Percentiles rank a stretch among this genome's conserved stretches.
phyloP scores from a whole-genome alignment of 2,888 invertebrate genomes.

The Leucophenga maculata region DNA sequence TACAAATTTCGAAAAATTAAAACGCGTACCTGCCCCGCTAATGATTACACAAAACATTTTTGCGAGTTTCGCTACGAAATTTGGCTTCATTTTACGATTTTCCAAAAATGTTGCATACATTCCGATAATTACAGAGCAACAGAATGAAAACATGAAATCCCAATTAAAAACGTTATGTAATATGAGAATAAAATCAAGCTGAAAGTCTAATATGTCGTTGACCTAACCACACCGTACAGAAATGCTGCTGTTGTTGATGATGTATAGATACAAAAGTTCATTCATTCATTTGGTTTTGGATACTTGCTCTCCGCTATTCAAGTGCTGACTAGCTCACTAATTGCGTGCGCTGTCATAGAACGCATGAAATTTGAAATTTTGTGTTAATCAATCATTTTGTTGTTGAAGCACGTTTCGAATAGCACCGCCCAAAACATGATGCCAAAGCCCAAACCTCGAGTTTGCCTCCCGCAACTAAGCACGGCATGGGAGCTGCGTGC shows the following conservation, averaged over 20 bases:
- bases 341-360: constrained; percentile 21
- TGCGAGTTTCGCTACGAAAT: constrained; percentile 14
- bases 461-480: background rate
- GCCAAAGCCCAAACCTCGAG: background rate
- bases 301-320: too few species aligned
- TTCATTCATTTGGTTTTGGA: too few species aligned
- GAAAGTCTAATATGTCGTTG: background rate
- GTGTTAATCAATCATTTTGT: constrained; percentile 35
- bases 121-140: too few species aligned
- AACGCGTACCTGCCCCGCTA: constrained; percentile 33
- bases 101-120: constrained; percentile 20
- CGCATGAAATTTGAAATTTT: constrained; percentile 28
- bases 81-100: constrained; percentile 17
- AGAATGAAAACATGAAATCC: too few species aligned
- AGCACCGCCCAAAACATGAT: constrained; percentile 22
- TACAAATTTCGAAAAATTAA: too few species aligned
- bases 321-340: background rate
- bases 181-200: background rate
- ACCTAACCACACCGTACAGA: background rate
- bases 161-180: background rate
- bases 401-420: constrained; percentile 26
- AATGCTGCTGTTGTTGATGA: too few species aligned
- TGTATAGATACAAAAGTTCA: too few species aligned
- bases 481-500: background rate
- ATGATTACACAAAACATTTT: constrained; percentile 25